Evolutionary conservation across 2,113 vertebrate species (phyloP).

Genomic region (Brevimyrus niger): DNA sequence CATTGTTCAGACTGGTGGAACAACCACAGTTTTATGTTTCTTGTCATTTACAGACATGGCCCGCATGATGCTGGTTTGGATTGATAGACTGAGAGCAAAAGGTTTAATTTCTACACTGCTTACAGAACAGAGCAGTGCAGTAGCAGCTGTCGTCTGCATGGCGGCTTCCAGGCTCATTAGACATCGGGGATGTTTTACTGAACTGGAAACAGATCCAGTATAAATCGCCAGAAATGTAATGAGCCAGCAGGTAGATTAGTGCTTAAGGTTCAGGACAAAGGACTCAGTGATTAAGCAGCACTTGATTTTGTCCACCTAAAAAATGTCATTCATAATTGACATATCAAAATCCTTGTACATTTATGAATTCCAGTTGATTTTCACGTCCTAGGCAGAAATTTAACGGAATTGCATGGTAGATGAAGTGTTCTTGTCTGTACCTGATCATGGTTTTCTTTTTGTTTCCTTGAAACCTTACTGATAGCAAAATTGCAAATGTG

Average conservation of each 20-base stretch:
- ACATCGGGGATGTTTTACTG: background rate
- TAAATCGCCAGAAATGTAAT: background rate
- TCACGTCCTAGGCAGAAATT: background rate
- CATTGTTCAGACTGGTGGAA: background rate
- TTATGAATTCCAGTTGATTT: slow-evolving; percentile 1
- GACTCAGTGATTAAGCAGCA: background rate
- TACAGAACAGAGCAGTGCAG: background rate
- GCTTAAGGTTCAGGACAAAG: background rate
- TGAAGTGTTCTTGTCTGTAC: background rate
- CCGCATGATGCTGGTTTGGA: background rate
- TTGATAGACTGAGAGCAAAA: background rate
- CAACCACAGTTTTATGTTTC: background rate
- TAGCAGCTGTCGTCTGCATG: background rate
- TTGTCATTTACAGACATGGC: background rate
- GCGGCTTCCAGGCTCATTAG: background rate
- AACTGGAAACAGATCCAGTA: background rate
- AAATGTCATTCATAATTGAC: background rate
- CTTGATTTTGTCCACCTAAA: background rate
- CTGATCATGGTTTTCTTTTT: background rate
- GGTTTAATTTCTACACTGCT: background rate
- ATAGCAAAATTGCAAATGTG: slow-evolving; percentile 29
- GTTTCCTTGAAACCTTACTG: background rate
- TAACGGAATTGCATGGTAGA: background rate
- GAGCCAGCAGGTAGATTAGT: background rate
- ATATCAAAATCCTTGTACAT: background rate